Conservation (phyloP, 2,113 vertebrate species). For the Oreochromis niloticus region DNA sequence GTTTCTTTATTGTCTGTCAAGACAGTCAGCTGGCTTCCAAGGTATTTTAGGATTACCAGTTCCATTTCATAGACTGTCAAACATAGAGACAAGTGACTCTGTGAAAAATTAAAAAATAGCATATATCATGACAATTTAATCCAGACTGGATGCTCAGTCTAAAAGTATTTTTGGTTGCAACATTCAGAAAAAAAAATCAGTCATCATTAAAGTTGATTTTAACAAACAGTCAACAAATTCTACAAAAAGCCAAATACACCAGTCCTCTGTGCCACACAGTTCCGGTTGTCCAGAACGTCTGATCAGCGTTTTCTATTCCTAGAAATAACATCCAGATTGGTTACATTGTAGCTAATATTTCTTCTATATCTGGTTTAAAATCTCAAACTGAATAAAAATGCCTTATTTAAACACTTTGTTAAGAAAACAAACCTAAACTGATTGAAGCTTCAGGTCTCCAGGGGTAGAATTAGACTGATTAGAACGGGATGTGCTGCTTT, state of each 20-base stretch:
- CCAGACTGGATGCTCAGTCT: background rate
- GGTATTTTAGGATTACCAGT: background rate
- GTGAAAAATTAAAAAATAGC: background rate
- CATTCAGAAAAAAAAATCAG: background rate
- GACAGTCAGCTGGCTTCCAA: background rate
- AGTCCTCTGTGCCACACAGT: background rate
- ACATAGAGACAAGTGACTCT: background rate
- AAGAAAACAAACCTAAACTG: background rate
- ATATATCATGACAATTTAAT: background rate
- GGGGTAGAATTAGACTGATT: background rate
- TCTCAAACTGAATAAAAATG: background rate
- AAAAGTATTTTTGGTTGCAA: background rate
- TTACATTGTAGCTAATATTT: accelerated
- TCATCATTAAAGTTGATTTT: background rate
- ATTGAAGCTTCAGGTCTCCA: background rate
- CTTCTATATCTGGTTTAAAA: background rate
- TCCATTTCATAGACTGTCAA: background rate
- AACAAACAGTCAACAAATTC: background rate
- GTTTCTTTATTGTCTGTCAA: background rate
- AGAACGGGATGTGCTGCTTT: background rate
- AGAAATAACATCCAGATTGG: background rate
- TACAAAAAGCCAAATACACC: background rate
- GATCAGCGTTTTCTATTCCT: background rate
- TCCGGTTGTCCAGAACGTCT: background rate
- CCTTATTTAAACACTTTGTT: background rate